Evolutionary conservation across 2,888 invertebrate species (phyloP).

Genomic region (Deladenus siricidicola): DNA sequence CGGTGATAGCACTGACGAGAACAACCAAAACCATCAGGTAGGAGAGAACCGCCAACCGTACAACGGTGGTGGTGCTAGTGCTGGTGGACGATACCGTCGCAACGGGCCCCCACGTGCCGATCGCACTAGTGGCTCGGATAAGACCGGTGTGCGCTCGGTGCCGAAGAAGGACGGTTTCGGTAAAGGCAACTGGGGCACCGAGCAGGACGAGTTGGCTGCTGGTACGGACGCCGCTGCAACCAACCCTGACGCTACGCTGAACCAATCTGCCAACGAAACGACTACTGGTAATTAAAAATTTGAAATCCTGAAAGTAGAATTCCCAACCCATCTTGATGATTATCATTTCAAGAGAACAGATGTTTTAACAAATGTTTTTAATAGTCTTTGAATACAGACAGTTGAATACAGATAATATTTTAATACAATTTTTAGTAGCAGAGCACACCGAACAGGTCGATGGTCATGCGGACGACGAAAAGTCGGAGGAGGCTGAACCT

Average conservation of each 20-base stretch:
- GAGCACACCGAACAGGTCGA: not conserved
- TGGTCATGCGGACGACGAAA: no score
- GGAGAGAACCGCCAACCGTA: slow-evolving; percentile 1
- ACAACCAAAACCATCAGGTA: not conserved
- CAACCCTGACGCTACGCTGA: not conserved
- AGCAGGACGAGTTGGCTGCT: slow-evolving; percentile 42
- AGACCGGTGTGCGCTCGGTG: slow-evolving; percentile 41
- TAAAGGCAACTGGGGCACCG: slow-evolving; percentile 51
- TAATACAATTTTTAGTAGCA: slow-evolving; percentile 1
- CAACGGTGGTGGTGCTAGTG: slow-evolving; percentile 4
- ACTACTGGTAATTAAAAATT: not conserved
- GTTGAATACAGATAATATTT: no score
- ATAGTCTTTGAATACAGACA: no score
- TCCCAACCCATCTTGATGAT: no score
- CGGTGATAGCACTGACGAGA: slow-evolving; percentile 5
- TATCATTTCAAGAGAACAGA: no score
- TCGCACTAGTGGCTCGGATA: slow-evolving; percentile 46
- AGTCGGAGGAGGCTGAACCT: slow-evolving; percentile 1
- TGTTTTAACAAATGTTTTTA: no score
- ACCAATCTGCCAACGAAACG: not conserved
- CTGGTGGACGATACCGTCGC: slow-evolving; percentile 33
- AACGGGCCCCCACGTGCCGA: slow-evolving; percentile 42
- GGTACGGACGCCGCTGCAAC: slow-evolving; percentile 31
- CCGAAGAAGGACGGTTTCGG: slow-evolving; percentile 55
- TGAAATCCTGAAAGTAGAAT: not conserved